These are phyloP conservation scores for Rachycentron canadum DNA, from an alignment of 2,797 vertebrate species.

Conservation along the genomic window DNA sequence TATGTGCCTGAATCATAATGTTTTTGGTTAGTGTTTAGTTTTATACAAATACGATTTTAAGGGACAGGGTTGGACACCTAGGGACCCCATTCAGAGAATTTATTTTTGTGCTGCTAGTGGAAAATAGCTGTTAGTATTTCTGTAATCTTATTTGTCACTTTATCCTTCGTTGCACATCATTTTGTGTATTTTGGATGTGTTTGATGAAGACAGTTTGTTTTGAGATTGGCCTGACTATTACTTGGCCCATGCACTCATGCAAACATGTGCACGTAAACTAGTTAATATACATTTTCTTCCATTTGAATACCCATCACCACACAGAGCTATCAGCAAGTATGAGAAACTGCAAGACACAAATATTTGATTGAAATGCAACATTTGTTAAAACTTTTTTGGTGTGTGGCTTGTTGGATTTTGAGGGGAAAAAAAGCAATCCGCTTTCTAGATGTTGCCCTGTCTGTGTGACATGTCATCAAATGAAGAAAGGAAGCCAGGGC, in stretches of 20 bases:
- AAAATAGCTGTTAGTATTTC: neutral
- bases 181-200: neutral
- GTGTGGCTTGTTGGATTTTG: neutral
- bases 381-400: neutral
- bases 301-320: neutral
- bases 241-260: neutral
- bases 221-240: neutral
- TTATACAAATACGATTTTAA: too few species aligned
- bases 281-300: neutral
- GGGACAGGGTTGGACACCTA: too few species aligned
- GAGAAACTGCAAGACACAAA: conserved; percentile 1
- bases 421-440: too few species aligned
- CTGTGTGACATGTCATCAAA: conserved; percentile 1
- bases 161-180: neutral
- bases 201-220: neutral
- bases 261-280: neutral
- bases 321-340: neutral
- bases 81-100: neutral
- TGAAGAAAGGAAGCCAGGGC: conserved; percentile 19
- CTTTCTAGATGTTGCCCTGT: neutral
- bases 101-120: too few species aligned
- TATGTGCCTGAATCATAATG: too few species aligned
- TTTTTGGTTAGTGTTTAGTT: too few species aligned
- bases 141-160: neutral
- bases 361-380: conserved; percentile 2